Conservation (phyloP, 2,797 vertebrate genomes). For the Rhinophrynus dorsalis region DNA sequence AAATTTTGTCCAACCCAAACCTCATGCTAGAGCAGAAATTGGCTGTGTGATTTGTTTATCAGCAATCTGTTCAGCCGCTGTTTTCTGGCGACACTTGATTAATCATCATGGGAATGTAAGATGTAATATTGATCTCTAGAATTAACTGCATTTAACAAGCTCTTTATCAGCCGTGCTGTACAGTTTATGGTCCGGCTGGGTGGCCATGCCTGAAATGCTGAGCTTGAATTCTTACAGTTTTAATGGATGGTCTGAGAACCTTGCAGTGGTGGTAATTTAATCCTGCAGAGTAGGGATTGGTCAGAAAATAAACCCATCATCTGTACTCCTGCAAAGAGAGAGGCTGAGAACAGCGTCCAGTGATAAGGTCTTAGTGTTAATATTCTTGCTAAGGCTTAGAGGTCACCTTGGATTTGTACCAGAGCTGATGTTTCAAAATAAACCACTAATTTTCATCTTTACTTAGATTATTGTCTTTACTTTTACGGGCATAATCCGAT, state of each 20-base stretch:
- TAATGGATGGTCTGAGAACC: not conserved
- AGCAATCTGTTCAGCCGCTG: constrained; percentile 20
- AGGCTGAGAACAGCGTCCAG: too few species aligned
- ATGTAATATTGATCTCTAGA: constrained; percentile 31
- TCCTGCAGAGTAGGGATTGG: not conserved
- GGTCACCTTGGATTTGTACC: not conserved
- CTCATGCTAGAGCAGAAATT: not conserved
- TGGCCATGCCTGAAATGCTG: constrained; percentile 18
- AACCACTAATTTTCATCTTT: too few species aligned
- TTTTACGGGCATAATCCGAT: too few species aligned
- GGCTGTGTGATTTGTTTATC: constrained; percentile 23
- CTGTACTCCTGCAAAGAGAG: too few species aligned
- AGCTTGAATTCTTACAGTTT: not conserved
- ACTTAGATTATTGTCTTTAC: too few species aligned
- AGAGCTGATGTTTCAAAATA: too few species aligned
- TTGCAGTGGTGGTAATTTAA: not conserved
- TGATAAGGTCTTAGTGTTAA: too few species aligned
- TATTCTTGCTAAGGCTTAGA: too few species aligned
- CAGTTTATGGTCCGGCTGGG: not conserved
- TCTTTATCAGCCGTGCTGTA: not conserved
- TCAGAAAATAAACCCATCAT: not conserved
- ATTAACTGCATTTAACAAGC: constrained; percentile 37
- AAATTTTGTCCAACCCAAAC: constrained; percentile 37
- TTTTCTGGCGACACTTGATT: constrained; percentile 13
- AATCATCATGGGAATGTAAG: constrained; percentile 24